Evolutionary conservation across 2,113 vertebrate genomes (phyloP).

Genomic region (Hippocampus mohnikei): DNA sequence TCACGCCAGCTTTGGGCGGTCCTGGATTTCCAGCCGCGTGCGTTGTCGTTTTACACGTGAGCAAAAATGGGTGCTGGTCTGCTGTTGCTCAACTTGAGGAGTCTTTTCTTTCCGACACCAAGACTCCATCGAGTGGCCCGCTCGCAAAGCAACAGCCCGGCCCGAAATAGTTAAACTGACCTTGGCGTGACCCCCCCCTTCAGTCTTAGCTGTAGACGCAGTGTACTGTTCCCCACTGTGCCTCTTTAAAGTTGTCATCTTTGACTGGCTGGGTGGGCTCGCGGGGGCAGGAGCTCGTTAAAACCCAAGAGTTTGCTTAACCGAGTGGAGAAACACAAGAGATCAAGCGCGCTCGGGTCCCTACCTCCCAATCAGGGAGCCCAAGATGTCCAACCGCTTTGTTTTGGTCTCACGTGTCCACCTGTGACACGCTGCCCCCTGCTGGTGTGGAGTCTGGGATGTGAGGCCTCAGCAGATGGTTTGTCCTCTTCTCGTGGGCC

Average conservation of each 20-base stretch:
- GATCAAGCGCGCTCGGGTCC: neutral
- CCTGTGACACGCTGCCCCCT: neutral
- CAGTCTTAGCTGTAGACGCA: neutral
- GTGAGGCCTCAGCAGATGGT: neutral
- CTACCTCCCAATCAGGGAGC: neutral
- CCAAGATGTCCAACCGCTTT: neutral
- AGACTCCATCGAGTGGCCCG: neutral
- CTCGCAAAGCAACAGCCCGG: neutral
- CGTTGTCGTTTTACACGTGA: too few species aligned
- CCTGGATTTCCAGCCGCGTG: too few species aligned
- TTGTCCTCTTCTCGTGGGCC: neutral
- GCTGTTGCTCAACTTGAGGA: neutral
- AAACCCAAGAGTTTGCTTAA: neutral
- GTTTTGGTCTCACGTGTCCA: neutral
- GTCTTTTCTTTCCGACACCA: neutral
- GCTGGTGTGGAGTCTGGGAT: neutral
- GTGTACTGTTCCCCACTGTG: neutral
- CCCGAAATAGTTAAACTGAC: neutral
- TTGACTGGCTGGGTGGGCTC: neutral
- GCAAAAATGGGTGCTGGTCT: too few species aligned
- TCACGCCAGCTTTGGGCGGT: too few species aligned
- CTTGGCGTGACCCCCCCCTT: neutral
- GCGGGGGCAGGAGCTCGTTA: neutral
- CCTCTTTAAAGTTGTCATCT: neutral
- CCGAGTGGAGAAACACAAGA: neutral